phyloP scores from a whole-genome alignment of 2,888 invertebrate genomes.

The Sialis fuliginosa region DNA sequence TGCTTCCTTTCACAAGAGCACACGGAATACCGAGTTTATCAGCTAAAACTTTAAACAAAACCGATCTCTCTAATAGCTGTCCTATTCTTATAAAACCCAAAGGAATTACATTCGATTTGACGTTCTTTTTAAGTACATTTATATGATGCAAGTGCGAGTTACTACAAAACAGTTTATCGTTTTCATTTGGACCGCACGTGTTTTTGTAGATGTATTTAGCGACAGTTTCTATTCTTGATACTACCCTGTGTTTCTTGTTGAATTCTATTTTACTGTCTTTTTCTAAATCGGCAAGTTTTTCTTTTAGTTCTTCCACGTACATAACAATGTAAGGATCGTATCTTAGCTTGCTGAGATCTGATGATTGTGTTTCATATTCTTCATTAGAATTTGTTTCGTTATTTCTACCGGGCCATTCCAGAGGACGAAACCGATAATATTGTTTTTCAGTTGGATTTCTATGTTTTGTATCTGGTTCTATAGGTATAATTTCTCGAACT shows the following conservation, averaged over 20 bases:
- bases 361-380: too few relatives aligned
- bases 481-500: too few relatives aligned
- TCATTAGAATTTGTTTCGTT: too few relatives aligned
- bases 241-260: not conserved
- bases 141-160: slow-evolving; percentile 16
- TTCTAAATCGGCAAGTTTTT: not conserved
- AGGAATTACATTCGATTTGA: slow-evolving; percentile 28
- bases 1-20: slow-evolving; percentile 33
- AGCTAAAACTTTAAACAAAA: slow-evolving; percentile 45
- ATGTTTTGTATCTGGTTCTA: too few relatives aligned
- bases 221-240: slow-evolving; percentile 6
- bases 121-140: slow-evolving; percentile 12
- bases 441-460: too few relatives aligned
- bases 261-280: slow-evolving; percentile 1
- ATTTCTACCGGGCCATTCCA: too few relatives aligned
- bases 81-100: slow-evolving; percentile 38
- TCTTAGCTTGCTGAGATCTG: too few relatives aligned
- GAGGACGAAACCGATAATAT: too few relatives aligned
- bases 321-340: too few relatives aligned
- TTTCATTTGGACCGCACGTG: not conserved
- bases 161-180: slow-evolving; percentile 3
- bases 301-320: not conserved
- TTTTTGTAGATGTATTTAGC: not conserved
- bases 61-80: slow-evolving; percentile 38
- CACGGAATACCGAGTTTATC: slow-evolving; percentile 44